Evolutionary conservation across 1,140 invertebrate genomes (phyloP), one percentile per base, ranked within the genome.

Genomic region (Bombyx mandarina): DNA sequence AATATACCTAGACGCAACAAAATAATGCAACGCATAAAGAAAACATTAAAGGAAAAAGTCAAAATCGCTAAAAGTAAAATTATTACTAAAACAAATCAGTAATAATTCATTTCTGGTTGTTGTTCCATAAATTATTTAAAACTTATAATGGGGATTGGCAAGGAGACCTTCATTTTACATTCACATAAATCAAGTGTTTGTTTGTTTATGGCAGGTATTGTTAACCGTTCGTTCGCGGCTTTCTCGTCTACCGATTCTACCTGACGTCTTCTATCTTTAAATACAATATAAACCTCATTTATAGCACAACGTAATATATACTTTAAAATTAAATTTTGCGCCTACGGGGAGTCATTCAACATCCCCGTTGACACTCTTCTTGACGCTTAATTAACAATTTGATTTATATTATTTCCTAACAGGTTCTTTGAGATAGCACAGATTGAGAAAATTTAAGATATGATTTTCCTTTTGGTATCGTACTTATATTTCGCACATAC

Each of bases 131-230:
- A 35, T 35, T 35, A 35, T 35, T 35, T 35, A 35, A 35, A 35
- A 35, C 2, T 35, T 35, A 35, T 35, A 35, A 35, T 71, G 58
- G 60, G 63, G 61, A 68, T 76, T 62, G 51, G 58, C 57, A 56
- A 58, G 60, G 50, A 65, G 62, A 67, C 69, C 60, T 65, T 69
- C 58, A 74, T 78, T 74, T 73, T 67, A 63, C 65, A 63, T 62
- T 61, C 65, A 63, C 75, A 64, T 83, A 83, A 83, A 83, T 83
- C 78, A 83, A 62, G 73, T 78, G 76, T 79, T 80, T 80, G 78
- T 81, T 77, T 80, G 71, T 62, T 61, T 67, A 54, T 78, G 75
- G 73, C 73, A 74, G 68, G 67, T 77, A 81, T 80, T 44, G n/a
- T 49, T 47, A 6, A 18, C 5, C 47, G n/a, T 18, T 18, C 47